Base-by-base conservation (phyloP, 2,888 invertebrate species). In the Hybos culiciformis region DNA sequence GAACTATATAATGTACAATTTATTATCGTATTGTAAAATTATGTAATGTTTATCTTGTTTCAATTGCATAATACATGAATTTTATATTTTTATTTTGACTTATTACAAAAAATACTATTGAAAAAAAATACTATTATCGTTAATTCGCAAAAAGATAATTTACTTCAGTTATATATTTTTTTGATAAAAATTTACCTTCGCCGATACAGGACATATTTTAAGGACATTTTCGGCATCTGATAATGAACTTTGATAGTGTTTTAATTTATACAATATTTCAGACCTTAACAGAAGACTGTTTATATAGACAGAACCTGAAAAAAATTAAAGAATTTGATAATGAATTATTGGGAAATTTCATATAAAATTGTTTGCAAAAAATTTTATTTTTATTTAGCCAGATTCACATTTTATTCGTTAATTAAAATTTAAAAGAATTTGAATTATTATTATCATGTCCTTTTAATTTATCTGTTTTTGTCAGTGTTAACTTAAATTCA, bases 181-280 rank as follows among this genome's bases (percentile, higher is more conserved):
- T 15, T 17, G 12, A 26, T 15, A 34, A 24, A 29, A 37, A 54
- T 61, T 65, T 60, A 79, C 80, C 71, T 80, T 80, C 48, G 77
- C 72, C 73, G 81, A 82, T 50, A 74, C 71, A 38, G 80, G 78
- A 50, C 75, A 70, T 43, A 72, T 59, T 51, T 70, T 70, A 40
- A 78, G 67, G 20, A 77, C 77, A 50, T 68, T 68, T 53, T 79
- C 77, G 47, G 80, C 78, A 60, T 80, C 80, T 43, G 69, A 68
- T 46, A 81, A 63, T 19, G 81, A 77, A 52, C 76, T 77, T 55
- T 73, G 72, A 53, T 69, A 73, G 54, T 72, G 67, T 51, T 73
- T 75, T 51, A 78, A 62, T 48, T 73, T 68, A 46, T 74, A 69
- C 48, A 75, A 67, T 33, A 76, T 77, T 59, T 77, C 74, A 17